Evolutionary conservation across 2,888 invertebrate genomes (phyloP).

Genomic region (Charanyca ferruginea): DNA sequence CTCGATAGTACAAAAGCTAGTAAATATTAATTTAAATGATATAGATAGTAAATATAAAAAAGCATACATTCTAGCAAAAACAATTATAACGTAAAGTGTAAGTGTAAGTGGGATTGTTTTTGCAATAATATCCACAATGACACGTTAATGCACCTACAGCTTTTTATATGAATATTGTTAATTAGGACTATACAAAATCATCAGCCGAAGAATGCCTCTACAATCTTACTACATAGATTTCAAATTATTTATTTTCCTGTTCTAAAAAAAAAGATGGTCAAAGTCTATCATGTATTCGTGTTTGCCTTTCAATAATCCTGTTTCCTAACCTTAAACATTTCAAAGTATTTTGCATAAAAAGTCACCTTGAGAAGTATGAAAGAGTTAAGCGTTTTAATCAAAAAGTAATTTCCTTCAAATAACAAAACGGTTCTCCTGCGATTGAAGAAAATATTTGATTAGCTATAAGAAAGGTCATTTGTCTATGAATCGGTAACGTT

Average conservation of each 20-base stretch:
- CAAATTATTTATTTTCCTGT: neutral
- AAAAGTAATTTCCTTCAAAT: constrained; percentile 51
- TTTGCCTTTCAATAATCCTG: constrained; percentile 18
- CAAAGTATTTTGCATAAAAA: constrained; percentile 15
- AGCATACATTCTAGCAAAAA: too few relatives aligned
- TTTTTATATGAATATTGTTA: neutral
- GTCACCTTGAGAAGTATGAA: neutral
- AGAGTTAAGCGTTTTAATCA: constrained; percentile 41
- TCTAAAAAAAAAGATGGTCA: neutral
- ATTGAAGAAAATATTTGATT: constrained; percentile 51
- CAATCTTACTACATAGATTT: constrained; percentile 1
- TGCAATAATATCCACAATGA: neutral
- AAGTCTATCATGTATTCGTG: neutral
- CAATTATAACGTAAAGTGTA: too few relatives aligned
- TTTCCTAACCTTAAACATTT: constrained; percentile 18
- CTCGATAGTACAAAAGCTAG: too few relatives aligned
- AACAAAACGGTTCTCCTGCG: constrained; percentile 11
- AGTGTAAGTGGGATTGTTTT: too few relatives aligned
- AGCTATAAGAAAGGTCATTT: constrained; percentile 21
- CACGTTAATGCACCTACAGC: neutral
- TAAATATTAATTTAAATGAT: too few relatives aligned
- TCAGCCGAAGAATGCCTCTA: neutral
- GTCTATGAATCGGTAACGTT: neutral
- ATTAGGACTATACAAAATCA: neutral
- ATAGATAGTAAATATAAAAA: too few relatives aligned